These are phyloP conservation scores for Chelonia mydas DNA, from an alignment of 2,797 vertebrate genomes.

Conservation along the genomic window DNA sequence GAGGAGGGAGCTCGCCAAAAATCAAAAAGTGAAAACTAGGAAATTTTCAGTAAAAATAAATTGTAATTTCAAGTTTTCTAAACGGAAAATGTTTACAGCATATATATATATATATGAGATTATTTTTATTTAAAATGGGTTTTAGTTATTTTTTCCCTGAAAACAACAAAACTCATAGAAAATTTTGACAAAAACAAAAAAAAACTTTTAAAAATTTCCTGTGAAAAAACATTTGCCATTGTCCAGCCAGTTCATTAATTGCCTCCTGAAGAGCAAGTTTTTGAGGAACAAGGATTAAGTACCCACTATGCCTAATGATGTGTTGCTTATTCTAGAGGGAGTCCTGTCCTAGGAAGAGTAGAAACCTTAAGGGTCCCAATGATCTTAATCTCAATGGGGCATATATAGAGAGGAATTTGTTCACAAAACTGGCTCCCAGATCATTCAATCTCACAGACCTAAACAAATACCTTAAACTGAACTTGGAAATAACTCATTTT, in stretches of 20 bases:
- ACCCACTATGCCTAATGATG: not conserved
- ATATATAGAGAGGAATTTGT: not conserved
- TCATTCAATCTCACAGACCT: not conserved
- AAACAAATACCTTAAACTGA: not conserved
- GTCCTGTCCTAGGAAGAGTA: not conserved
- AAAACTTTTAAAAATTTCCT: not conserved
- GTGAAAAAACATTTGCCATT: not conserved
- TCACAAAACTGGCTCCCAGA: not conserved
- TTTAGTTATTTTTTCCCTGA: not conserved
- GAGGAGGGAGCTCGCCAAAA: not conserved
- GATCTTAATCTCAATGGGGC: not conserved
- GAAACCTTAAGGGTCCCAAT: not conserved
- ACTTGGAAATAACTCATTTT: not conserved
- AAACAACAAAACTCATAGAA: not conserved
- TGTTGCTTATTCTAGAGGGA: not conserved
- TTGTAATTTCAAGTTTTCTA: no score
- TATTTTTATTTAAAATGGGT: not conserved
- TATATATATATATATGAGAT: no score
- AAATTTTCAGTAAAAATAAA: not conserved
- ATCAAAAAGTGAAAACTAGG: not conserved
- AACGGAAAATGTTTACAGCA: no score
- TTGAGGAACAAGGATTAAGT: not conserved
- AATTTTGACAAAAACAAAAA: not conserved
- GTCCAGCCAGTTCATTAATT: not conserved
- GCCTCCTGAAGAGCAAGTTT: fast-evolving